Base-by-base conservation (phyloP, 1,140 invertebrate species). In the Drosophila baimaii region DNA sequence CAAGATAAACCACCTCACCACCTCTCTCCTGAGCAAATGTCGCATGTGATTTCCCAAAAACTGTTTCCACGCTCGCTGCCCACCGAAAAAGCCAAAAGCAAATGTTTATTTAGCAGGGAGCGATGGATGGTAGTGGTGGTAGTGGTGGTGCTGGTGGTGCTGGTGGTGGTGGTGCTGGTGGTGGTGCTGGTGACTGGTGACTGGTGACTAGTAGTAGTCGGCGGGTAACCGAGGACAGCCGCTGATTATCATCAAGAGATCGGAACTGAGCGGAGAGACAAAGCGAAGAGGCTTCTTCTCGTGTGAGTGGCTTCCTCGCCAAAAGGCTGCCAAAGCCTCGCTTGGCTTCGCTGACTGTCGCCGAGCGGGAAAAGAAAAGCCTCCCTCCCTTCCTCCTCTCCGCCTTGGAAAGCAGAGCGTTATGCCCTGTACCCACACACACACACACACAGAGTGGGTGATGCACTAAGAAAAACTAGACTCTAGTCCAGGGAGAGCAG, bases 171-270 rank as follows among this genome's bases (percentile, higher is more conserved):
- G 64, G 15, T 3, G 35, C 29, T 13, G 33, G 29, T 12, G 37
- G 51, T 1, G 33, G 21, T n/a, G n/a, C n/a, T n/a, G n/a, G n/a
- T n/a, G n/a, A n/a, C n/a, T 27, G 27, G 27, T 27, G 27, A 27
- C 27, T 37, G 49, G 31, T 49, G 33, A 21, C 27, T 13, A 25
- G 21, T 29, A 37, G 55, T 23, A 21, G 52, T 15, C 25, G 33
- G 3, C 23, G 31, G 37, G 37, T 37, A 69, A 47, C 61, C 25
- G 72, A 76, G 73, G 73, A 76, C 73, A 76, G 77, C 81, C 79
- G 79, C 82, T 86, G 82, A 86, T 86, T 86, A 86, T 86, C 82
- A 86, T 86, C 82, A 86, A 88, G 86, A 86, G 83, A 86, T 86
- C 82, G 82, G 82, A 84, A 85, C 83, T 83, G 55, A 70, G 64